Base-by-base conservation (phyloP, 1,140 invertebrate genomes). In the Bombyx mandarina region DNA sequence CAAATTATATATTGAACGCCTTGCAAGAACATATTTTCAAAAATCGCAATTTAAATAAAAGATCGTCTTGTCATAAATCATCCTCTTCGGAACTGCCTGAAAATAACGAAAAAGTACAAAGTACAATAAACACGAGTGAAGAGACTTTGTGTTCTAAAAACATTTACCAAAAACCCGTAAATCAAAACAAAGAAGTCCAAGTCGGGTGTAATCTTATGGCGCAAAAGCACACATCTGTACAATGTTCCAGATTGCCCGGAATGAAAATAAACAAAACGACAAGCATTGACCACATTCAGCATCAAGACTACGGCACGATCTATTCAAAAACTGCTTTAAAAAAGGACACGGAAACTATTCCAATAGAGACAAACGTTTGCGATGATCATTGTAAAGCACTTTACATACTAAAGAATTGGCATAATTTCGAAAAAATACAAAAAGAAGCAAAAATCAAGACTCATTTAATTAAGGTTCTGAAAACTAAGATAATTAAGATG, bases 361-460 rank as follows among this genome's bases (percentile, higher is more conserved):
- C 71, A 12, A 12, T 7, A 12, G 45, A 59, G 45, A 9, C 56
- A 7, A 62, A 57, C 51, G 9, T 74, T 9, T 74, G 71, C 43
- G 43, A 54, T 5, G 35, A 61, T 51, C 71, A 74, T 56, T 58
- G 58, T 10, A 22, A 62, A 50, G 60, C 60, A 44, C 47, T 69
- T 46, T 43, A 42, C 26, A 8, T 43, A 51, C 63, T 74, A 42
- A 63, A 62, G 22, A 49, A 66, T 48, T 68, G 59, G 60, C 45
- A 57, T 50, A 8, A 9, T 12, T n/a, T 49, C 3, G 49, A 61
- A 45, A 18, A 43, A 18, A 6, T 45, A 18, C 44, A 18, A 6
- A 45, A 8, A 18, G n/a, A 45, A 54, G 43, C 47, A 54, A 8
- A n/a, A 62, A 22, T 53, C 18, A 54, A 54, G 44, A 12, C 8